phyloP scores from a whole-genome alignment of 2,797 vertebrate genomes.

The Pseudochaenichthys georgianus region DNA sequence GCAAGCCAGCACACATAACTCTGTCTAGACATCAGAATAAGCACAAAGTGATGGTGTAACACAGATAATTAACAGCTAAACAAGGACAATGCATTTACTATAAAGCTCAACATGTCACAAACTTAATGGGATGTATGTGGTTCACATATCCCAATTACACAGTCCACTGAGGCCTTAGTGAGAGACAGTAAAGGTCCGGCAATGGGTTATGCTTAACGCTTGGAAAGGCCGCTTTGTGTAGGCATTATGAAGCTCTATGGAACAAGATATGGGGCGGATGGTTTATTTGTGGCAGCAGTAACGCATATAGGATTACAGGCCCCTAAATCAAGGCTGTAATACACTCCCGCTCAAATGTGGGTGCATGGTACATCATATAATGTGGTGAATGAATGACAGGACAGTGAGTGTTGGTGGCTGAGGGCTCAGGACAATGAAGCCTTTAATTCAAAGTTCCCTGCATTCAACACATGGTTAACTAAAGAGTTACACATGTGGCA shows the following conservation, averaged over 20 bases:
- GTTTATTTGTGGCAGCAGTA: slow-evolving; percentile 42
- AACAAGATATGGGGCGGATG: slow-evolving; percentile 62
- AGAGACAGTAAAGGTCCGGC: slow-evolving; percentile 33
- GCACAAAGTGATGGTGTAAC: slow-evolving; percentile 48
- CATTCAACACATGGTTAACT: slow-evolving; percentile 68
- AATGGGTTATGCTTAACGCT: slow-evolving; percentile 45
- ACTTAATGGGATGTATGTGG: slow-evolving; percentile 24
- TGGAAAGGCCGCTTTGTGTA: slow-evolving; percentile 62
- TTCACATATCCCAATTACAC: slow-evolving; percentile 14
- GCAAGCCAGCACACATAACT: slow-evolving; percentile 53
- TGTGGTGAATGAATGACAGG: slow-evolving; percentile 75
- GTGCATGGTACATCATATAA: slow-evolving; percentile 47
- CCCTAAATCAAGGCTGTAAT: slow-evolving; percentile 71
- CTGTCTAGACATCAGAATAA: slow-evolving; percentile 68
- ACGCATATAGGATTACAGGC: slow-evolving; percentile 63
- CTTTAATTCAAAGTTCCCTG: slow-evolving; percentile 75
- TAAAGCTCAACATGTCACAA: slow-evolving; percentile 2
- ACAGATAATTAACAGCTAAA: slow-evolving; percentile 25
- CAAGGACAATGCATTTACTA: slow-evolving; percentile 35
- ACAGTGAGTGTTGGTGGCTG: slow-evolving; percentile 42
- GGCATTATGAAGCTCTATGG: slow-evolving; percentile 59
- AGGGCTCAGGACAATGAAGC: slow-evolving; percentile 59
- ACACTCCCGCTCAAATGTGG: slow-evolving; percentile 40
- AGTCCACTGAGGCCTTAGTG: slow-evolving; percentile 26
- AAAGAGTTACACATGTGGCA: slow-evolving; percentile 44